Evolutionary conservation across 2,113 vertebrate species (phyloP), one percentile per base, ranked within the genome.

Genomic region (Xiphophorus couchianus): DNA sequence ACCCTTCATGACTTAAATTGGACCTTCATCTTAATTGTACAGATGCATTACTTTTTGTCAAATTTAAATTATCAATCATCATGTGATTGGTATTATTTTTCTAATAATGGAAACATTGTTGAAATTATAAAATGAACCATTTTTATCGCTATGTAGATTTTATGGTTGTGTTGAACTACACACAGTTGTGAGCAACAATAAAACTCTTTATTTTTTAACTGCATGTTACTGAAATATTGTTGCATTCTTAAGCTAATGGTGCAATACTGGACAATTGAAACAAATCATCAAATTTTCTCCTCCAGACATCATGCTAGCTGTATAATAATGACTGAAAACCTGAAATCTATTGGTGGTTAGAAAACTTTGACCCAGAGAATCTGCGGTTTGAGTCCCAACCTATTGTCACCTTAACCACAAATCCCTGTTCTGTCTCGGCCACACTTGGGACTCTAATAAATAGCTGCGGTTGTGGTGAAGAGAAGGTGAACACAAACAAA

Each of bases 401-500:
- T 48, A 19, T 19, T 48, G 5, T 84, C 71, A 77, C 65, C 71
- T 76, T 35, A 76, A 85, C 82, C 77, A 81, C 87, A 89, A 86
- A 89, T 84, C 77, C 81, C 65, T 60, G 84, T 37, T 82, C 80
- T 66, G 78, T 81, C 76, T 68, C 71, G 86, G 85, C 85, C 88
- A 83, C 84, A 88, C 76, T 76, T 33, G 61, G 67, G 77, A 81
- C 61, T 62, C 71, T 39, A 62, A 74, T 78, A 84, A 79, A 84
- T 69, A 73, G 74, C 61, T n/a, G 58, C 31, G 77, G 72, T 54
- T 84, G 88, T 9, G 35, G 83, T 87, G 73, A 80, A 64, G 66
- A 68, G 66, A 78, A 79, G 73, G 63, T 76, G 81, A 86, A 81
- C 69, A 84, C 76, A 90, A 85, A 88, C 82, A 90, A 89, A 88